Percentiles rank a stretch among this genome's conserved stretches.
Conservation (phyloP, 2,113 vertebrate genomes). For the Cardinalis cardinalis region DNA sequence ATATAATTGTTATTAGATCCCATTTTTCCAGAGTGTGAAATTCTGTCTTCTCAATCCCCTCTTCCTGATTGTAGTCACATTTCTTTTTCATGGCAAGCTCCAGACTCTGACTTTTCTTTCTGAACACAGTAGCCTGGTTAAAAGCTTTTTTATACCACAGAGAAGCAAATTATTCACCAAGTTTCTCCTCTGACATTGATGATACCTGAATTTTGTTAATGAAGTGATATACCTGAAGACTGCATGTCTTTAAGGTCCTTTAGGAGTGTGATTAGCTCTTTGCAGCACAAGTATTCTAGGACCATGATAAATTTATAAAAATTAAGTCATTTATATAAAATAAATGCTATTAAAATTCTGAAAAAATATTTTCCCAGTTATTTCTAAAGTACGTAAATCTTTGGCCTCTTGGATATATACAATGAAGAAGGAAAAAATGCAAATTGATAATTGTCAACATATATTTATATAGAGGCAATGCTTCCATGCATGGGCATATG, state of each 20-base stretch:
- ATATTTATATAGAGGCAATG: background rate
- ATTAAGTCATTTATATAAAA: background rate
- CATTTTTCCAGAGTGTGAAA: background rate
- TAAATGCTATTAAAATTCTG: background rate
- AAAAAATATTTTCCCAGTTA: background rate
- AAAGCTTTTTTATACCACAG: background rate
- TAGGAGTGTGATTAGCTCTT: background rate
- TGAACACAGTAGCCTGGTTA: background rate
- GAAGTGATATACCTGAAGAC: background rate
- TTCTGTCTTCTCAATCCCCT: background rate
- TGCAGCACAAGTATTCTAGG: background rate
- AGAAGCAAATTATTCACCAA: background rate
- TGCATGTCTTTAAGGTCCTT: background rate
- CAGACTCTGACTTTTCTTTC: background rate
- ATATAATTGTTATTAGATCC: background rate
- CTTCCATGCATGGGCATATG: background rate
- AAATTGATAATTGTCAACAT: background rate
- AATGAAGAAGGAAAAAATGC: background rate
- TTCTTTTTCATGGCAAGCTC: background rate
- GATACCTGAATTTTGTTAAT: background rate
- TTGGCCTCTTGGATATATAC: background rate
- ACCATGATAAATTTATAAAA: background rate
- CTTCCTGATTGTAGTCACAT: background rate
- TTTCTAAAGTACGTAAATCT: background rate
- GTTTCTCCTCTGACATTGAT: background rate